These are phyloP conservation scores for Pseudorhombus dupliciocellatus DNA, from an alignment of 2,113 vertebrate genomes.

Conservation along the genomic window DNA sequence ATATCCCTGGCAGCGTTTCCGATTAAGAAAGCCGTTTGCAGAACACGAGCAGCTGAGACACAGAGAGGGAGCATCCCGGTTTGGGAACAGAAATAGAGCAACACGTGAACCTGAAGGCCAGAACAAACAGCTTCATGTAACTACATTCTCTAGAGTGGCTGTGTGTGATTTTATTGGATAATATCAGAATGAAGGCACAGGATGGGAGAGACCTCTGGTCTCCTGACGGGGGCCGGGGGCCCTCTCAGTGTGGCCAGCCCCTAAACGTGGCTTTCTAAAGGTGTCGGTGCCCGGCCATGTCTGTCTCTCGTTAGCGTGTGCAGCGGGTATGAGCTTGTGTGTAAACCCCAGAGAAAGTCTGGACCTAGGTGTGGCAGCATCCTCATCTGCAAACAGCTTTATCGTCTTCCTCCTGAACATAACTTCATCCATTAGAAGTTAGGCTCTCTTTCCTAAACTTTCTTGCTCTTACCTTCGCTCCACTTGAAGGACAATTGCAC, in stretches of 20 bases:
- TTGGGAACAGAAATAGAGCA: constrained; percentile 44
- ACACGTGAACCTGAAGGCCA: constrained; percentile 16
- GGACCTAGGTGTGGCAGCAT: no score
- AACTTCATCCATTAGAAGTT: constrained; percentile 32
- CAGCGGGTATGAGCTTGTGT: no score
- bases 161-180: no score
- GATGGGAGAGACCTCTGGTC: no score
- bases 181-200: no score
- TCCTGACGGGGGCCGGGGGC: no score
- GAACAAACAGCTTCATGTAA: constrained; percentile 11
- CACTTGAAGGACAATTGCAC: constrained; percentile 44
- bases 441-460: constrained; percentile 46
- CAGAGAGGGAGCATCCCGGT: constrained; percentile 1
- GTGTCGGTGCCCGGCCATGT: no score
- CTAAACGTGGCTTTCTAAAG: no score
- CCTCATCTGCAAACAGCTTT: not conserved
- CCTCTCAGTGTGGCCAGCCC: no score
- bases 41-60: constrained; percentile 16
- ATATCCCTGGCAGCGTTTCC: constrained; percentile 51
- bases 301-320: no score
- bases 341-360: no score
- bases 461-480: constrained; percentile 18
- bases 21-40: constrained; percentile 35
- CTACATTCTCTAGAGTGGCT: constrained; percentile 6
- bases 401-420: not conserved